Base-by-base conservation (phyloP, 2,888 invertebrate genomes). In the Lypha dubia region DNA sequence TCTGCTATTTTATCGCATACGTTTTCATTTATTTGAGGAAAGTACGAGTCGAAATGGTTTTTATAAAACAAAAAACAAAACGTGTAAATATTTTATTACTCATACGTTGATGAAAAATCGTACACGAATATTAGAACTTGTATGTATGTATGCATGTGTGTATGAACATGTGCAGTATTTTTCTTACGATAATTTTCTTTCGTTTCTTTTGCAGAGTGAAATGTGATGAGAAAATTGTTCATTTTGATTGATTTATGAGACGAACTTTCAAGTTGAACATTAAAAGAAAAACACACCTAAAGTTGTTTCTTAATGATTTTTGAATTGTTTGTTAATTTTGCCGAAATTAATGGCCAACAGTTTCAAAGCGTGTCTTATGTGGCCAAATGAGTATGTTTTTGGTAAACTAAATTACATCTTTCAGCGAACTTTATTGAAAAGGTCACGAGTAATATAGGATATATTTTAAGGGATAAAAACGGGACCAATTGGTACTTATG, bases 161-260 rank as follows among this genome's bases (percentile, higher is more conserved):
- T n/a, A n/a, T n/a, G n/a, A n/a, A n/a, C n/a, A n/a, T n/a, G n/a
- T n/a, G n/a, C n/a, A n/a, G n/a, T n/a, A n/a, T 49, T 32, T 15
- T 20, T 56, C 9, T n/a, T n/a, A n/a, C n/a, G n/a, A n/a, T n/a
- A n/a, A 5, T 8, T 56, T 44, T 17, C 22, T 44, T 8, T 1
- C 17, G 9, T 56, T 63, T 49, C 4, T n/a, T 56, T 32, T 0
- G 24, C 8, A 6, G 1, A 13, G 44, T 28, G 11, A 73, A 60
- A 51, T 22, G 44, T 41, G 3, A 46, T 44, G 58, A 60, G 60
- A 9, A 60, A 46, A 58, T 70, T 58, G 32, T 44, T 6, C n/a
- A 46, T 1, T 67, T 74, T 58, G 58, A 73, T 73, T 65, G 62
- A 73, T 63, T 63, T 63, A 51, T 73, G 24, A 24, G 38, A 28